A percentile compares a stretch with the other conserved stretches of the same genome.
phyloP scores from a whole-genome alignment of 2,113 vertebrate species.

The Gyps fulvus region DNA sequence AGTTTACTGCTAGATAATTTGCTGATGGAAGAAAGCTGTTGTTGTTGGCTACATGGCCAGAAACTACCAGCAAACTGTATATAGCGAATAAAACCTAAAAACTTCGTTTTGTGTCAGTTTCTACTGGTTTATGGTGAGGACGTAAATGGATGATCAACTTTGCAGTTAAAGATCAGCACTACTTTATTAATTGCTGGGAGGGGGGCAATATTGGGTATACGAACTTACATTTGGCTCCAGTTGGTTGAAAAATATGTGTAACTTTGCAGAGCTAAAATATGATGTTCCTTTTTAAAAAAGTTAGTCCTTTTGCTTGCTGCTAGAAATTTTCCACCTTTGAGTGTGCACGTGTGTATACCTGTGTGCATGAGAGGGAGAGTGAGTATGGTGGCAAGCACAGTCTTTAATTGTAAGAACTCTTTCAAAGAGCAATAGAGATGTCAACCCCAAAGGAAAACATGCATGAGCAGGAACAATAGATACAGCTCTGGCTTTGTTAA shows the following conservation, averaged over 20 bases:
- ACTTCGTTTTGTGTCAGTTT: not conserved
- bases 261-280: not conserved
- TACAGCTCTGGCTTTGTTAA: not conserved
- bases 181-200: not conserved
- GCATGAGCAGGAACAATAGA: not conserved
- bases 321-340: not conserved
- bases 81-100: not conserved
- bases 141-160: not conserved
- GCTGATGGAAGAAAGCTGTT: not conserved
- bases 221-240: not conserved
- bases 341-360: fast-evolving
- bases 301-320: not conserved
- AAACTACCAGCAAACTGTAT: not conserved
- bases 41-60: not conserved
- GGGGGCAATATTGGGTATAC: not conserved
- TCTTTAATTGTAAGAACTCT: not conserved
- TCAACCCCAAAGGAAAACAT: not conserved
- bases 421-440: not conserved
- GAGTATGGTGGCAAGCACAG: not conserved
- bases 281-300: not conserved
- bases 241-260: not conserved
- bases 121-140: not conserved
- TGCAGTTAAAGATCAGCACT: not conserved
- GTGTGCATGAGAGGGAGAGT: not conserved
- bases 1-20: conserved; percentile 28